phyloP scores from a whole-genome alignment of 2,888 invertebrate species.

The Labia minor region DNA sequence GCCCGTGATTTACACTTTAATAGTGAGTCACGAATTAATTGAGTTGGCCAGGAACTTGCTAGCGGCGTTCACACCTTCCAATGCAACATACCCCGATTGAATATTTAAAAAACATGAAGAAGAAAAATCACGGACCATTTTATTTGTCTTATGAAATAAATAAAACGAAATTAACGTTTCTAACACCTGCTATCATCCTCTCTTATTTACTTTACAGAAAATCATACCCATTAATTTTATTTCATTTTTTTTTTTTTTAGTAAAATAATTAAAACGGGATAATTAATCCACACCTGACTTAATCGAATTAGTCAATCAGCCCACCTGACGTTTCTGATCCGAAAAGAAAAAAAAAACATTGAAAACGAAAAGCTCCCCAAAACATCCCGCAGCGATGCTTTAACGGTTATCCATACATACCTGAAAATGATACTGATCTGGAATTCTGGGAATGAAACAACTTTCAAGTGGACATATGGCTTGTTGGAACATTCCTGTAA shows the following conservation, averaged over 20 bases:
- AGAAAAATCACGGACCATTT: no score
- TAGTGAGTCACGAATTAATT: constrained; percentile 13
- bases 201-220: no score
- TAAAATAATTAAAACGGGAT: no score
- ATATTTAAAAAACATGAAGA: neutral
- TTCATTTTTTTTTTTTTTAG: no score
- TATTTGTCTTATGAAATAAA: no score
- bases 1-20: constrained; percentile 5
- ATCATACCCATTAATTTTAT: no score
- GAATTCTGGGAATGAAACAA: constrained; percentile 8
- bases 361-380: neutral
- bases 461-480: neutral
- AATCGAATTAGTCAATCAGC: constrained; percentile 3
- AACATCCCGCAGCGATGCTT: constrained; percentile 13
- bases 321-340: constrained; percentile 3
- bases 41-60: constrained; percentile 6
- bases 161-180: no score
- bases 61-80: neutral
- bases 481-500: constrained; percentile 5
- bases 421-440: neutral
- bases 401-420: constrained; percentile 4
- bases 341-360: neutral
- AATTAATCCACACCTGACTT: no score
- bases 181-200: no score
- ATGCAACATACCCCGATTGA: neutral